Percentiles rank a stretch among this genome's conserved stretches.
These are phyloP conservation scores for Limosa lapponica DNA, from an alignment of 2,797 vertebrate species.

Conservation along the genomic window DNA sequence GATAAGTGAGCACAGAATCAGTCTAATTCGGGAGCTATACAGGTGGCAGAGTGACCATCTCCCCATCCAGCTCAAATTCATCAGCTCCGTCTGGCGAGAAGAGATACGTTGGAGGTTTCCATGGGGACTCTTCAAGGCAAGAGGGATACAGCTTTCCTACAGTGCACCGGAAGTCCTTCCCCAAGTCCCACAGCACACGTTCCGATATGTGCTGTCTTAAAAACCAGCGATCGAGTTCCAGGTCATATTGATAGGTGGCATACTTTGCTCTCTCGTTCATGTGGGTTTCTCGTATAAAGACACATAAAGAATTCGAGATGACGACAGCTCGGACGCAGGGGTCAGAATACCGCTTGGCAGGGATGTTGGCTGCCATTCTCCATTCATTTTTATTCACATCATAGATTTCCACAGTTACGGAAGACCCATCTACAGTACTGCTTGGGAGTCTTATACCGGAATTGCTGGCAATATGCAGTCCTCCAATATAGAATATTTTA, in stretches of 20 bases:
- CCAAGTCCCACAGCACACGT: slow-evolving; percentile 95
- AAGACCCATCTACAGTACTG: slow-evolving; percentile 92
- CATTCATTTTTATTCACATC: slow-evolving; percentile 96
- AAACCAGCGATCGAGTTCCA: slow-evolving; percentile 92
- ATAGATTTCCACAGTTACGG: slow-evolving; percentile 93
- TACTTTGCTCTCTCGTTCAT: slow-evolving; percentile 96
- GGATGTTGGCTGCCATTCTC: slow-evolving; percentile 93
- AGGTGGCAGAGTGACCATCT: slow-evolving; percentile 91
- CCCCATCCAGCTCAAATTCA: slow-evolving; percentile 93
- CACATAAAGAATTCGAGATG: slow-evolving; percentile 91
- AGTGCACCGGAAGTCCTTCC: slow-evolving; percentile 94
- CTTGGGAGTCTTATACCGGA: slow-evolving; percentile 89
- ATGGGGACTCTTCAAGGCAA: slow-evolving; percentile 94
- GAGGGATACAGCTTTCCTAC: slow-evolving; percentile 98
- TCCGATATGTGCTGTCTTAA: slow-evolving; percentile 93
- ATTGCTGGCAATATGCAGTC: slow-evolving; percentile 92
- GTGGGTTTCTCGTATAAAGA: slow-evolving; percentile 95
- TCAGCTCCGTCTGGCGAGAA: slow-evolving; percentile 93
- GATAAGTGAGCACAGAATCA: slow-evolving; percentile 24
- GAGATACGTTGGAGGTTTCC: slow-evolving; percentile 96
- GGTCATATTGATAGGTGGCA: slow-evolving; percentile 93
- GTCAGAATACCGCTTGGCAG: slow-evolving; percentile 94
- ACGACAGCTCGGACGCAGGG: slow-evolving; percentile 92
- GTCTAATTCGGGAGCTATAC: slow-evolving; percentile 81
- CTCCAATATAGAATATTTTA: slow-evolving; percentile 96